Evolutionary conservation across 2,113 vertebrate genomes (phyloP), one percentile per base, ranked within the genome.

Genomic region (Cairina moschata): DNA sequence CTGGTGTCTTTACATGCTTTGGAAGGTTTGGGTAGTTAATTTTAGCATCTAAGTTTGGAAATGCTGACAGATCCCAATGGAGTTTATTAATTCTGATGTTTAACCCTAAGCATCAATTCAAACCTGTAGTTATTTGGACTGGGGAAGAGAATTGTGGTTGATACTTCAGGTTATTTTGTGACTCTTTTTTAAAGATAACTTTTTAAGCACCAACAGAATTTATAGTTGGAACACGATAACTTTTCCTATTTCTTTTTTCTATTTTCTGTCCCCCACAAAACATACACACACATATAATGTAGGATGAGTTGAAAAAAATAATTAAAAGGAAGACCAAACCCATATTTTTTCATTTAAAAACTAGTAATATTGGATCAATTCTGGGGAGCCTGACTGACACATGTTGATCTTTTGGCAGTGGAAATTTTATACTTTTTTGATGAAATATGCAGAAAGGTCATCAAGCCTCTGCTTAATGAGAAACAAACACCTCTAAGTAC

Each of bases 11-110:
- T 89, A 84, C 40, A 78, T 66, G 66, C 31, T 80, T 62, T 83
- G 74, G 54, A 87, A 89, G 69, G 86, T 94, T 91, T 84, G 87
- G 74, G 59, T 87, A 92, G 62, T 91, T 96, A 95, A 96, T 96
- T 95, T 81, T 82, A 96, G 67, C 74, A 79, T 94, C 22, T 2
- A 96, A 93, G 92, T 92, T 95, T 89, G 71, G 71, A 97, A 95
- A 91, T 82, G 67, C 80, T 96, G 92, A 82, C 86, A 92, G 86
- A 93, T 95, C 92, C 93, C 88, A 91, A 74, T 46, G 92, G 95
- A 96, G 80, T 96, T 95, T 90, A 94, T 96, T 92, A 95, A 96
- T 96, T 91, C 88, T 93, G 83, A 94, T 89, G 55, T 94, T 96
- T 96, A 97, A 95, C 93, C 92, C 91, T 91, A 91, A 94, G 58